phyloP scores from a whole-genome alignment of 2,888 invertebrate genomes.

The Cremastinae sp. region DNA sequence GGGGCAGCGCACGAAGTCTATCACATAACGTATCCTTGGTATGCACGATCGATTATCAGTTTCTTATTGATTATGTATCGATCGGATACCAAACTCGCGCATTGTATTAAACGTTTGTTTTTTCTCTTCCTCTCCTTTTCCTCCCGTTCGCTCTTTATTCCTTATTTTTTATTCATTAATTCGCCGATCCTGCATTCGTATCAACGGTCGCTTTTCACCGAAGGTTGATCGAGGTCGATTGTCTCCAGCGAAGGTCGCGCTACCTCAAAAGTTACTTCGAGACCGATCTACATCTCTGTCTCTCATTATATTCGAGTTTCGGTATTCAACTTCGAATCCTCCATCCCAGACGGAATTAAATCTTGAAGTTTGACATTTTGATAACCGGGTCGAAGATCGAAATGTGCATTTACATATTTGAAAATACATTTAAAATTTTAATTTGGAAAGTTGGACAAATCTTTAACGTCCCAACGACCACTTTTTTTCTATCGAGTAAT shows the following conservation, averaged over 20 bases:
- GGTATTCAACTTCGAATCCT: neutral
- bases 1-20: constrained; percentile 9
- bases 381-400: too few relatives aligned
- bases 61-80: constrained; percentile 39
- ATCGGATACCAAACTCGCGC: constrained; percentile 2
- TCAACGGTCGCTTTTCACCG: neutral
- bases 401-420: too few relatives aligned
- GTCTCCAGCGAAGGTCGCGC: constrained; percentile 13
- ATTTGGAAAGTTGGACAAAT: too few relatives aligned
- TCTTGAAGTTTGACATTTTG: neutral
- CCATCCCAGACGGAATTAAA: neutral
- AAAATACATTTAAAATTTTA: too few relatives aligned
- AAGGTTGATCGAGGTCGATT: constrained; percentile 24
- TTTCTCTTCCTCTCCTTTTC: neutral
- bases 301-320: neutral
- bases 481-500: too few relatives aligned
- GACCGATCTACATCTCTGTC: neutral
- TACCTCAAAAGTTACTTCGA: neutral
- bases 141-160: too few relatives aligned
- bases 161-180: constrained; percentile 4
- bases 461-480: too few relatives aligned
- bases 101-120: constrained; percentile 9
- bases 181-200: neutral
- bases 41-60: constrained; percentile 41
- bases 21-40: constrained; percentile 41